phyloP scores from a whole-genome alignment of 2,797 vertebrate species.

The Salmo trutta region DNA sequence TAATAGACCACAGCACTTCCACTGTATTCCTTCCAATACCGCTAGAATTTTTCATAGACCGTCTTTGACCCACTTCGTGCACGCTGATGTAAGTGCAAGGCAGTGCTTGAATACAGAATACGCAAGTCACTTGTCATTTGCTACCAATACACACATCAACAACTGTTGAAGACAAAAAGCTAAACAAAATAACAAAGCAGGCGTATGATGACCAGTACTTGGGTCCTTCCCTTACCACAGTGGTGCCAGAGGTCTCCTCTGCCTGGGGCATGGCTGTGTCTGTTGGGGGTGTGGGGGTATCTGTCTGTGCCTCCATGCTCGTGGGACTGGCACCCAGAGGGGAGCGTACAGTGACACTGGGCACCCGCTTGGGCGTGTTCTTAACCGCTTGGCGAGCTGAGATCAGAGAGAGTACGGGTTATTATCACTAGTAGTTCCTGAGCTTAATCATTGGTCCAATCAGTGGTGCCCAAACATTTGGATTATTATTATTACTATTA shows the following conservation, averaged over 20 bases:
- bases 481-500: neutral
- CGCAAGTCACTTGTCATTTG: neutral
- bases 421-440: neutral
- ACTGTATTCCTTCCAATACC: neutral
- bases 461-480: neutral
- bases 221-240: slow-evolving; percentile 60
- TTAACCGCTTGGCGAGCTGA: slow-evolving; percentile 93
- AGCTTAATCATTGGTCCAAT: neutral
- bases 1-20: neutral
- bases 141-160: neutral
- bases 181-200: neutral
- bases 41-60: neutral
- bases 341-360: slow-evolving; percentile 89
- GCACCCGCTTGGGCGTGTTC: slow-evolving; percentile 89
- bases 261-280: slow-evolving; percentile 78
- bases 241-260: slow-evolving; percentile 80
- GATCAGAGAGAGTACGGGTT: slow-evolving; percentile 18
- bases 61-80: neutral
- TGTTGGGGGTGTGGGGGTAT: slow-evolving; percentile 71
- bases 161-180: neutral
- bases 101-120: neutral
- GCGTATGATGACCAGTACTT: neutral
- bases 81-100: neutral
- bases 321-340: slow-evolving; percentile 89
- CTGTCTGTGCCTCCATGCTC: slow-evolving; percentile 78